These are phyloP conservation scores for Hypocryptadius cinnamomeus DNA, from an alignment of 2,113 vertebrate genomes.

Conservation along the genomic window DNA sequence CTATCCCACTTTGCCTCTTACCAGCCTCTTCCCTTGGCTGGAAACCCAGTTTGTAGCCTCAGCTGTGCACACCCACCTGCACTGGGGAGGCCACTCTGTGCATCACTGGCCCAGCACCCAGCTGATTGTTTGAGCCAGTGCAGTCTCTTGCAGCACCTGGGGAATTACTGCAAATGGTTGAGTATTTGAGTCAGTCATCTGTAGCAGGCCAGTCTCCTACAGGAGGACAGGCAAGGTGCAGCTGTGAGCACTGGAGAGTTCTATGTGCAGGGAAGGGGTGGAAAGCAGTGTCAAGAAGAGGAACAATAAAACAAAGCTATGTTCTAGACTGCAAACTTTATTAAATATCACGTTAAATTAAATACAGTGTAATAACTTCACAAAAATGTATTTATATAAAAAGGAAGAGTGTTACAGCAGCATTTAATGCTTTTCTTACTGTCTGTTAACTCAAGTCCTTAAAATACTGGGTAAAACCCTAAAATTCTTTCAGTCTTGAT, in stretches of 20 bases:
- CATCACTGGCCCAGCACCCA: background rate
- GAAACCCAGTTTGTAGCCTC: background rate
- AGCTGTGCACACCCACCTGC: background rate
- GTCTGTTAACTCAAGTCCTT: background rate
- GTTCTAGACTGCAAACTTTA: background rate
- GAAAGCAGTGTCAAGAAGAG: background rate
- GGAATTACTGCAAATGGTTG: background rate
- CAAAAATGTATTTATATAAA: background rate
- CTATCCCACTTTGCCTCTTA: background rate
- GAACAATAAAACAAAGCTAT: background rate
- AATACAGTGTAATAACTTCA: background rate
- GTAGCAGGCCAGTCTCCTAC: background rate
- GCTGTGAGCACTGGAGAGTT: background rate
- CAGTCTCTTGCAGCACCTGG: background rate
- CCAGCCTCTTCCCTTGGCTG: background rate
- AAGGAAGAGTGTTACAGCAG: background rate
- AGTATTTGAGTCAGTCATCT: background rate
- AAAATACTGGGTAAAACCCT: background rate
- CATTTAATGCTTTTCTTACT: background rate
- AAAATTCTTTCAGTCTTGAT: background rate
- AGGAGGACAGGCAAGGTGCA: background rate
- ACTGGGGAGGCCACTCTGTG: background rate
- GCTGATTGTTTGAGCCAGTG: background rate
- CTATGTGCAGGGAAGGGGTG: background rate
- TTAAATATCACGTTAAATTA: conserved; percentile 19